A percentile compares a stretch with the other conserved stretches of the same genome.
These are phyloP conservation scores for Silurus aristotelis DNA, from an alignment of 2,797 vertebrate genomes.

Conservation along the genomic window DNA sequence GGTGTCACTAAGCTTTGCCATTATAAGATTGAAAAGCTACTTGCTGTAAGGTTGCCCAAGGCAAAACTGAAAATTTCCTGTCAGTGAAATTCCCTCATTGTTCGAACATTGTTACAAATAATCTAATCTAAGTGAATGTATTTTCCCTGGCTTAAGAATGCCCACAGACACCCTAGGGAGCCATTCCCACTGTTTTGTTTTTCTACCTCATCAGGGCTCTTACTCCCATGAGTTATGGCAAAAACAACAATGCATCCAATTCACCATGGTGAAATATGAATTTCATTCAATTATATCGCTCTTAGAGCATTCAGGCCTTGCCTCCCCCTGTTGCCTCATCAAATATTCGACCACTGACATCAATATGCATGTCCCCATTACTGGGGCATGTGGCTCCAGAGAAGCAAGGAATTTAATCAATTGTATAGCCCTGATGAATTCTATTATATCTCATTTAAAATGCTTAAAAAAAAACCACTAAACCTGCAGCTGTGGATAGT, in stretches of 20 bases:
- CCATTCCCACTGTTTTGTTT: conserved; percentile 37
- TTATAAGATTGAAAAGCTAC: not conserved
- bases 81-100: conserved; percentile 18
- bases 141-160: conserved; percentile 23
- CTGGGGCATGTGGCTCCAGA: conserved; percentile 42
- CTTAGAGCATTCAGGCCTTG: conserved; percentile 32
- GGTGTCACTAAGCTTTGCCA: conserved; percentile 14
- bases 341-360: conserved; percentile 46
- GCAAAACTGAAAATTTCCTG: conserved; percentile 10
- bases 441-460: conserved; percentile 48
- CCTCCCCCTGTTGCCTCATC: conserved; percentile 36
- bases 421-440: conserved; percentile 43
- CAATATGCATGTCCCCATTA: conserved; percentile 57
- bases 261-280: conserved; percentile 53
- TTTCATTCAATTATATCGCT: conserved; percentile 55
- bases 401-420: conserved; percentile 55
- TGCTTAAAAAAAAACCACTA: conserved; percentile 24
- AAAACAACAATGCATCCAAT: conserved; percentile 42
- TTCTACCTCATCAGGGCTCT: conserved; percentile 24
- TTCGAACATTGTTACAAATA: conserved; percentile 25
- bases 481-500: not conserved
- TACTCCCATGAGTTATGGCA: conserved; percentile 32
- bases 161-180: conserved; percentile 21
- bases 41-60: not conserved
- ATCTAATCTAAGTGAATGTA: conserved; percentile 37